Percentiles rank a stretch among this genome's conserved stretches.
Evolutionary conservation across 2,888 invertebrate genomes (phyloP).

Genomic region (Eremobia ochroleuca): DNA sequence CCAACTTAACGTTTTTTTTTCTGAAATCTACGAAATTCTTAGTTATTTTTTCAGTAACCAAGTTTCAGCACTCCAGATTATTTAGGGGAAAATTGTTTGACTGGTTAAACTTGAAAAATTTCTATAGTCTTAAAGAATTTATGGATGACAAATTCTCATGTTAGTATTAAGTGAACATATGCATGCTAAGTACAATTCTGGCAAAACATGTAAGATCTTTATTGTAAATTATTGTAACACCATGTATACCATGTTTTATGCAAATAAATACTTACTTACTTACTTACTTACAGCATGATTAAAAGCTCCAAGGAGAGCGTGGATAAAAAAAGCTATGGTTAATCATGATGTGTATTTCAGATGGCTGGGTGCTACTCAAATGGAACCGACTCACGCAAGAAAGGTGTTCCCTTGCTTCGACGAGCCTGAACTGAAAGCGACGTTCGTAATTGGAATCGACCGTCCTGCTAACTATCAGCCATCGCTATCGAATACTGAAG

Average conservation of each 20-base stretch:
- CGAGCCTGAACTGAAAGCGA: constrained; percentile 89
- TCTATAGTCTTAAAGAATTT: too few relatives aligned
- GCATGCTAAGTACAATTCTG: too few relatives aligned
- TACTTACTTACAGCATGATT: too few relatives aligned
- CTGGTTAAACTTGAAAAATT: too few relatives aligned
- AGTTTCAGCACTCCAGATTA: too few relatives aligned
- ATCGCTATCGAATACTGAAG: constrained; percentile 82
- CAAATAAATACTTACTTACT: too few relatives aligned
- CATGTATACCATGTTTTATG: too few relatives aligned
- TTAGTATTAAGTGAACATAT: too few relatives aligned
- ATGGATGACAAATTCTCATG: too few relatives aligned
- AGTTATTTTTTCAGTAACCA: not conserved
- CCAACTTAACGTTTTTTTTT: not conserved
- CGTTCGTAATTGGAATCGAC: constrained; percentile 85
- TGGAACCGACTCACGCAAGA: constrained; percentile 93
- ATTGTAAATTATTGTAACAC: too few relatives aligned
- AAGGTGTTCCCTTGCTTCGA: constrained; percentile 95
- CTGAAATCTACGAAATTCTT: not conserved
- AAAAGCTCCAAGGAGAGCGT: not conserved
- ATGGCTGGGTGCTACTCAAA: constrained; percentile 93
- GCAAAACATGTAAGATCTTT: too few relatives aligned
- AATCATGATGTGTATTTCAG: constrained; percentile 75
- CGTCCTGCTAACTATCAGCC: constrained; percentile 79
- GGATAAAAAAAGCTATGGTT: not conserved
- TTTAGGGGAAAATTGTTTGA: too few relatives aligned